Evolutionary conservation across 2,888 invertebrate genomes (phyloP).

Genomic region (Lymantria dispar): DNA sequence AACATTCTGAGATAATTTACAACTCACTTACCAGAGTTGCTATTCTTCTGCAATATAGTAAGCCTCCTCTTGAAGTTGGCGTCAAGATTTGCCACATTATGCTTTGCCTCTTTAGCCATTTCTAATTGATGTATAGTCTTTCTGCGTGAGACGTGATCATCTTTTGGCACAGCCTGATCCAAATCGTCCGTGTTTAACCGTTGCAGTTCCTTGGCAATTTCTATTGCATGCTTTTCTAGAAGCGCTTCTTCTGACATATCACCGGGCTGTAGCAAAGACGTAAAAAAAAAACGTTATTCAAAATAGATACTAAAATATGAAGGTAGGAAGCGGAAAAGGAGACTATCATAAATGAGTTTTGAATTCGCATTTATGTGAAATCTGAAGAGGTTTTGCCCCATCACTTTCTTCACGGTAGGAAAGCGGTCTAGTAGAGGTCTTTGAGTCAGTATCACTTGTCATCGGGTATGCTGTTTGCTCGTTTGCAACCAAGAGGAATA

Average conservation of each 20-base stretch:
- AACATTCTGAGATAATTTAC: too few relatives aligned
- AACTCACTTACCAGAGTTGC: slow-evolving; percentile 72
- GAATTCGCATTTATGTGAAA: too few relatives aligned
- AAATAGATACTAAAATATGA: too few relatives aligned
- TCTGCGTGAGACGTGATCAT: slow-evolving; percentile 89
- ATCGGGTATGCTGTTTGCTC: too few relatives aligned
- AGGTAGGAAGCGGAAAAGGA: too few relatives aligned
- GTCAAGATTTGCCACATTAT: slow-evolving; percentile 94
- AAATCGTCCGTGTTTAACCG: slow-evolving; percentile 91
- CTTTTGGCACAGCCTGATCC: slow-evolving; percentile 86
- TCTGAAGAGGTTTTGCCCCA: too few relatives aligned
- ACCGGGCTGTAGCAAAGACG: slow-evolving; percentile 81
- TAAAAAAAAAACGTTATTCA: too few relatives aligned
- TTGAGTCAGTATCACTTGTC: too few relatives aligned
- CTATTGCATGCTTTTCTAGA: slow-evolving; percentile 93
- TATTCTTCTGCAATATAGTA: slow-evolving; percentile 87
- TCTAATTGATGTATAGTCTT: slow-evolving; percentile 95
- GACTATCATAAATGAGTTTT: too few relatives aligned
- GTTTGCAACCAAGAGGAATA: too few relatives aligned
- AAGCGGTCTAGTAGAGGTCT: too few relatives aligned
- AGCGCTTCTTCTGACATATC: slow-evolving; percentile 92
- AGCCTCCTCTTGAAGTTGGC: slow-evolving; percentile 96
- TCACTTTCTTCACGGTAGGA: too few relatives aligned
- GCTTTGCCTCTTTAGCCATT: slow-evolving; percentile 89
- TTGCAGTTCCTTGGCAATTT: slow-evolving; percentile 94